phyloP scores from a whole-genome alignment of 2,113 vertebrate genomes.

The Pleuronectes platessa region DNA sequence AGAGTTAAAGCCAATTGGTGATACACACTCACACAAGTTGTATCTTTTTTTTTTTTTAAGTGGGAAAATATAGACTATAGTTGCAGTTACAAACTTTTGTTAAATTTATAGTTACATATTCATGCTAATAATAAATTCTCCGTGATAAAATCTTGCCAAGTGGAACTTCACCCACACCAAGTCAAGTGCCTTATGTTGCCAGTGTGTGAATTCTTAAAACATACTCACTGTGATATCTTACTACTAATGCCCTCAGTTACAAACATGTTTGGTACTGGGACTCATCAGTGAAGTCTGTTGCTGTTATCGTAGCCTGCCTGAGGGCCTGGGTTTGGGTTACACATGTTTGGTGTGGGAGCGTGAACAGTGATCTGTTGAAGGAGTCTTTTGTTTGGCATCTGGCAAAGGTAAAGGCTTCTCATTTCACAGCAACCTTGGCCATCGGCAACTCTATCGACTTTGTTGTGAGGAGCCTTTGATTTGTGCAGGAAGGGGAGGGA shows the following conservation, averaged over 20 bases:
- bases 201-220: neutral
- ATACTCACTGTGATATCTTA: neutral
- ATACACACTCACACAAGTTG: too few relatives aligned
- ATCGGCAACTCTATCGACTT: slow-evolving; percentile 71
- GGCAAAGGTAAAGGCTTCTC: slow-evolving; percentile 64
- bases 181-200: neutral
- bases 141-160: neutral
- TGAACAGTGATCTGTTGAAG: slow-evolving; percentile 65
- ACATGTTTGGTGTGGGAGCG: slow-evolving; percentile 42
- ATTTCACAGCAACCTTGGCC: slow-evolving; percentile 69
- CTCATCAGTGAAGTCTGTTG: slow-evolving; percentile 8
- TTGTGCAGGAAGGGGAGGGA: slow-evolving; percentile 76
- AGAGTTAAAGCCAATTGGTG: too few relatives aligned
- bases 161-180: neutral
- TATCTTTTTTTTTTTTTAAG: too few relatives aligned
- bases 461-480: slow-evolving; percentile 78
- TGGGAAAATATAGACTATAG: too few relatives aligned
- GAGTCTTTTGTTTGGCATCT: slow-evolving; percentile 69
- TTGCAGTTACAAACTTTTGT: neutral
- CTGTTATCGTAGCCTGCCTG: slow-evolving; percentile 37
- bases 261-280: neutral
- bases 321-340: slow-evolving; percentile 57
- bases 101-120: neutral
- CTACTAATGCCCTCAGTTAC: neutral
- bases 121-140: neutral